phyloP scores from a whole-genome alignment of 2,888 invertebrate genomes.

The Acrobasis repandana region DNA sequence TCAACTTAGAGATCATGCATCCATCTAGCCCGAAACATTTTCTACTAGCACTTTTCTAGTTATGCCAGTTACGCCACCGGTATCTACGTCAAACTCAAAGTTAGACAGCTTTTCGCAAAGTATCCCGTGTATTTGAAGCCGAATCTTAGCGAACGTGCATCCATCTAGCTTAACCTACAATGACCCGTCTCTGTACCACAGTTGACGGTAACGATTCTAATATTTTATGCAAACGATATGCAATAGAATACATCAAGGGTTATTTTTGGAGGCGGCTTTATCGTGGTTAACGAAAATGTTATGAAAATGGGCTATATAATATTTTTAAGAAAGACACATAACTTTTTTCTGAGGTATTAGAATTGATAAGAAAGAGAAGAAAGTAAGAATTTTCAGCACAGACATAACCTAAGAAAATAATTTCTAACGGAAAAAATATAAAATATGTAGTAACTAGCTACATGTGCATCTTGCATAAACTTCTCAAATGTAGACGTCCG shows the following conservation, averaged over 20 bases:
- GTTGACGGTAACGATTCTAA: constrained; percentile 54
- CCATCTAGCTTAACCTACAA: constrained; percentile 68
- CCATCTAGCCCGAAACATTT: too few species aligned
- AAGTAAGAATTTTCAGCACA: neutral
- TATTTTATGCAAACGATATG: constrained; percentile 58
- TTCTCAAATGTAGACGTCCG: too few species aligned
- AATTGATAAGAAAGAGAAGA: neutral
- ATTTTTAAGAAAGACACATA: constrained; percentile 1
- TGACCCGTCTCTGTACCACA: constrained; percentile 58
- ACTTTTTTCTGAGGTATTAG: neutral
- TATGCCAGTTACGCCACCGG: too few species aligned
- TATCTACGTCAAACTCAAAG: too few species aligned
- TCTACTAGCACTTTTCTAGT: too few species aligned
- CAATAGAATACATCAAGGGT: constrained; percentile 29
- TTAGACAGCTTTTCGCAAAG: neutral
- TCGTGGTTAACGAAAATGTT: constrained; percentile 18
- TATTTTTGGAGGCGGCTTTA: constrained; percentile 22
- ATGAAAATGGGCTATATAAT: constrained; percentile 23
- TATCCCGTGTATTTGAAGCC: constrained; percentile 33
- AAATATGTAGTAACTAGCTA: too few species aligned
- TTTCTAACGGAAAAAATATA: too few species aligned
- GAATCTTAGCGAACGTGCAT: constrained; percentile 64
- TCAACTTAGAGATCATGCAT: too few species aligned
- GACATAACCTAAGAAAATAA: too few species aligned
- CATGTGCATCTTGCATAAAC: too few species aligned